Base-by-base conservation (phyloP, 2,888 invertebrate species). In the Sarcophaga caerulescens region DNA sequence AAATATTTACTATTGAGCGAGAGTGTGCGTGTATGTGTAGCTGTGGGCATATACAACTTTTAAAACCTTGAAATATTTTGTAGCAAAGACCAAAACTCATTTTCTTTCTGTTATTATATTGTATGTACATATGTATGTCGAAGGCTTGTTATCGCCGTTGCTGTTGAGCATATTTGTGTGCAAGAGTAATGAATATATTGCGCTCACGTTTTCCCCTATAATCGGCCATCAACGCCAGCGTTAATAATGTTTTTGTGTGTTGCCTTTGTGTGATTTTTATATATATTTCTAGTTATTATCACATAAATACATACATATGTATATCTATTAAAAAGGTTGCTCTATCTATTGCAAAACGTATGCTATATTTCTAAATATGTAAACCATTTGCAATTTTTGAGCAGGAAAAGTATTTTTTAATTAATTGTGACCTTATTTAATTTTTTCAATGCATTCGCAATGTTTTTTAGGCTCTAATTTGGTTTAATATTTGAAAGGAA, bases 21-120 rank as follows among this genome's bases (percentile, higher is more conserved):
- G 14, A 17, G 52, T 52, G 12, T 52, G 4, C 52, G 14, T 14
- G 52, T 52, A 35, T 35, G 8, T 17, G 5, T 52, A 4, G 12
- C 74, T 68, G 47, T 59, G 60, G 17, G 63, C 80, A 65, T 25
- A 77, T 60, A 57, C 78, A 84, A 84, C 78, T 81, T 86, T 86
- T 74, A 75, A 86, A 86, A 81, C 86, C 84, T 86, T 86, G 84
- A 86, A 84, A 81, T 74, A 77, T 81, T 81, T 81, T 62, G 19
- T 45, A 23, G 14, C 14, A 47, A 78, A 63, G 73, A 8, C 19
- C 60, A 25, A 6, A 70, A 4, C 2, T 8, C 57, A 77, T 81
- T 77, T 76, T 68, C 77, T 77, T 81, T 81, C 74, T 78, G 74
- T 78, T 68, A 25, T 35, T 63, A 71, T 35, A 35, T 35, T 35